phyloP scores from a whole-genome alignment of 2,113 vertebrate species.

The Tichodroma muraria region DNA sequence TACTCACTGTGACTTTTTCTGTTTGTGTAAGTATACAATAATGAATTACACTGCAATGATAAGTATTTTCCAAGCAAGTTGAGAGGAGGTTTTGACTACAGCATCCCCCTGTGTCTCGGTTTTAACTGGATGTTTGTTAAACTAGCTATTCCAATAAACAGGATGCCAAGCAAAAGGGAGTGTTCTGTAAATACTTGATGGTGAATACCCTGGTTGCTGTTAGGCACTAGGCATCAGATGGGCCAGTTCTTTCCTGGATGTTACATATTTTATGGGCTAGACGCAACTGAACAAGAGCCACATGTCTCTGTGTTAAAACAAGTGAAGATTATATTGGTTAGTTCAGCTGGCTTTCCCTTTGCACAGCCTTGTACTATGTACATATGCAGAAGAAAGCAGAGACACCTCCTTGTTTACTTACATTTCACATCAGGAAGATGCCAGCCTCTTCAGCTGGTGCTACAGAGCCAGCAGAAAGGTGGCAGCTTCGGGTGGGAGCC shows the following conservation, averaged over 20 bases:
- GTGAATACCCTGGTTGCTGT: not conserved
- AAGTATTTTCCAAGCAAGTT: not conserved
- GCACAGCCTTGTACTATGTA: not conserved
- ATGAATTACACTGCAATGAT: not conserved
- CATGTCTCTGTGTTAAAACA: not conserved
- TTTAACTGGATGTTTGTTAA: not conserved
- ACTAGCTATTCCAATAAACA: not conserved
- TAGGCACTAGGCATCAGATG: not conserved
- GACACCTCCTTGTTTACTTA: rapidly evolving
- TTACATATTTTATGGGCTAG: rapidly evolving
- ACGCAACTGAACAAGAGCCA: rapidly evolving
- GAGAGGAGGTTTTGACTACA: not conserved
- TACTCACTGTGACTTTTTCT: not conserved
- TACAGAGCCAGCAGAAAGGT: not conserved
- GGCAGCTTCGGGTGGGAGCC: not conserved
- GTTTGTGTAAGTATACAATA: not conserved
- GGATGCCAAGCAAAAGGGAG: not conserved
- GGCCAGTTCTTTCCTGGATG: not conserved
- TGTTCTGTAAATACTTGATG: not conserved
- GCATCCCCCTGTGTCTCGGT: not conserved
- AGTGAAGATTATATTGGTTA: not conserved
- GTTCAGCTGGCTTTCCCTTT: not conserved
- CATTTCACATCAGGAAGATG: not conserved
- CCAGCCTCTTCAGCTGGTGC: not conserved
- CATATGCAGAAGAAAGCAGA: not conserved